Conservation (phyloP, 1,140 invertebrate species). For the Adelges cooleyi region DNA sequence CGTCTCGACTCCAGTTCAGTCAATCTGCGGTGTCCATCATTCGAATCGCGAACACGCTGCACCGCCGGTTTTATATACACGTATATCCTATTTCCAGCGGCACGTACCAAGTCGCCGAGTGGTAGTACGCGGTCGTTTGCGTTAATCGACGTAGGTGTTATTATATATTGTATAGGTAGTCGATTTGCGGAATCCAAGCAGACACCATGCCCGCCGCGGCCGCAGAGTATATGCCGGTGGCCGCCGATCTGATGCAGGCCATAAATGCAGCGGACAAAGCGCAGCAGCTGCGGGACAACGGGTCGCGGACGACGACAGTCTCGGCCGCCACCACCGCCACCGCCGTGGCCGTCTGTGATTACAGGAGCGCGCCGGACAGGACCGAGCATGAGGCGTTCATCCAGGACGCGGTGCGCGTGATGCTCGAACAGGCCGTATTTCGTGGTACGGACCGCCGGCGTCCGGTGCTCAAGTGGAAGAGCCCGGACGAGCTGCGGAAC, state of each 20-base stretch:
- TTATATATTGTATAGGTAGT: too few species aligned
- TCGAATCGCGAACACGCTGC: too few species aligned
- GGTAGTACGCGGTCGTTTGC: too few species aligned
- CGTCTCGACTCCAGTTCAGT: not conserved
- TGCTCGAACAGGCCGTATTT: conserved; percentile 62
- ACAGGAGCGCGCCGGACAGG: conserved; percentile 43
- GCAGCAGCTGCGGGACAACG: not conserved
- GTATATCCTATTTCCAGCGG: too few species aligned
- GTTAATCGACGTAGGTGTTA: too few species aligned
- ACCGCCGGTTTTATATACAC: too few species aligned
- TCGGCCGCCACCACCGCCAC: not conserved
- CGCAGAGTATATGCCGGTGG: not conserved
- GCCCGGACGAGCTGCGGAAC: conserved; percentile 51
- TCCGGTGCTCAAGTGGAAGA: conserved; percentile 62
- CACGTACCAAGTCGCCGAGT: too few species aligned
- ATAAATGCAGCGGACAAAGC: not conserved
- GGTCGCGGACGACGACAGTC: not conserved
- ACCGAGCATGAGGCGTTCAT: conserved; percentile 58
- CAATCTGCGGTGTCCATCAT: too few species aligned
- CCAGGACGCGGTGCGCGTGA: conserved; percentile 51
- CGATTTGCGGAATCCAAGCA: too few species aligned
- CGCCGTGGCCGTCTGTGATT: conserved; percentile 1
- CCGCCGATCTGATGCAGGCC: not conserved
- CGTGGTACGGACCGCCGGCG: conserved; percentile 53
- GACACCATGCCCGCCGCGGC: not conserved